Conservation (phyloP, 2,113 vertebrate genomes). For the Seriola rivoliana region DNA sequence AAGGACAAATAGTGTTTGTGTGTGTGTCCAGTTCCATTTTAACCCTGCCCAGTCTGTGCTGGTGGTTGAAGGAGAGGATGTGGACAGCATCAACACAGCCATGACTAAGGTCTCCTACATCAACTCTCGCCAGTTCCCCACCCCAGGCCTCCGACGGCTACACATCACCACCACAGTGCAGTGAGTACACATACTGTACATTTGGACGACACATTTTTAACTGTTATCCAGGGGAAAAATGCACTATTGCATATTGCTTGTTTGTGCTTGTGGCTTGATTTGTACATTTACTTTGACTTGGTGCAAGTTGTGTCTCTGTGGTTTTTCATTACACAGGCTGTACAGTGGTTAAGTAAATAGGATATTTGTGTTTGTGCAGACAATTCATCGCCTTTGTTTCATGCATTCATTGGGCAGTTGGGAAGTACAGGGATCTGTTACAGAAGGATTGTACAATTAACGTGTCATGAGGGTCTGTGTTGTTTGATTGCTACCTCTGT, state of each 20-base stretch:
- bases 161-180: slow-evolving; percentile 93
- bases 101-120: slow-evolving; percentile 97
- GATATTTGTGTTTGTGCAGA: no score
- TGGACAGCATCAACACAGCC: slow-evolving; percentile 92
- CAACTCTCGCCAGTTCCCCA: slow-evolving; percentile 97
- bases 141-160: slow-evolving; percentile 89
- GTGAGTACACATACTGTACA: slow-evolving; percentile 76
- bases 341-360: no score
- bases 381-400: not conserved
- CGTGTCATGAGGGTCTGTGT: not conserved
- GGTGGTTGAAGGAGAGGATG: slow-evolving; percentile 96
- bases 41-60: slow-evolving; percentile 96
- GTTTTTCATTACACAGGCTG: no score
- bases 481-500: not conserved
- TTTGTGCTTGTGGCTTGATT: not conserved
- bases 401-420: not conserved
- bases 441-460: not conserved
- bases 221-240: not conserved
- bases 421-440: not conserved
- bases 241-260: not conserved
- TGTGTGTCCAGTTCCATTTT: slow-evolving; percentile 91
- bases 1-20: not conserved
- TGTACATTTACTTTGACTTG: no score
- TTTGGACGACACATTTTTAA: not conserved
- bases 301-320: no score